A percentile compares a stretch with the other conserved stretches of the same genome.
Conservation (phyloP, 2,113 vertebrate genomes). For the Oreochromis spilurus region DNA sequence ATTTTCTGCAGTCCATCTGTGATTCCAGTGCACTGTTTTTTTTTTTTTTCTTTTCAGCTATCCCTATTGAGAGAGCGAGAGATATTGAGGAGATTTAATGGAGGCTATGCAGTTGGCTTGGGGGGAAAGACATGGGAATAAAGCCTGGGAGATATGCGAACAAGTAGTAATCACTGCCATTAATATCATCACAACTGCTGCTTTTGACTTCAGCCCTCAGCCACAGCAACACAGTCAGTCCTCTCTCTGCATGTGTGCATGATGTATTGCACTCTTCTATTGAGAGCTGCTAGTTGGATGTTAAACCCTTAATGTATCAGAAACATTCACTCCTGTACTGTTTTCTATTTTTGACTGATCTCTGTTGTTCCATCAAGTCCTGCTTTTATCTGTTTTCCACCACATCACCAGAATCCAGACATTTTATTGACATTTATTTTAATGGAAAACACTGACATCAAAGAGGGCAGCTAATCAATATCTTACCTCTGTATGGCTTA, state of each 20-base stretch:
- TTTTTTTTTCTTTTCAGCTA: background rate
- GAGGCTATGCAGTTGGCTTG: background rate
- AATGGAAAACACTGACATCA: background rate
- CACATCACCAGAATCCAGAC: background rate
- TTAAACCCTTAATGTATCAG: constrained; percentile 24
- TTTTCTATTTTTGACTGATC: background rate
- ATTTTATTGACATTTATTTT: background rate
- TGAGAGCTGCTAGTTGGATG: background rate
- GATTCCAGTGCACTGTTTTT: background rate
- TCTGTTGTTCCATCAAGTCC: background rate
- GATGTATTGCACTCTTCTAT: background rate
- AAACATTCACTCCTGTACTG: background rate
- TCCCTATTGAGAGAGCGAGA: background rate
- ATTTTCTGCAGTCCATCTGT: background rate
- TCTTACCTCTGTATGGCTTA: background rate
- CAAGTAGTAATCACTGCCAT: constrained; percentile 9
- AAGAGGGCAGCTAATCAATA: constrained; percentile 2
- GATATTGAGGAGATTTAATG: background rate
- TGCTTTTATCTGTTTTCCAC: background rate
- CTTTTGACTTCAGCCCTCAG: background rate
- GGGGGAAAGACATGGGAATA: background rate
- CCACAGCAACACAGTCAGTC: background rate
- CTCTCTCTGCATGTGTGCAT: background rate
- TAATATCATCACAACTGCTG: background rate
- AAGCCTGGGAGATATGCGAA: background rate